Base-by-base conservation (phyloP, 2,888 invertebrate genomes). In the Cremastinae sp. region DNA sequence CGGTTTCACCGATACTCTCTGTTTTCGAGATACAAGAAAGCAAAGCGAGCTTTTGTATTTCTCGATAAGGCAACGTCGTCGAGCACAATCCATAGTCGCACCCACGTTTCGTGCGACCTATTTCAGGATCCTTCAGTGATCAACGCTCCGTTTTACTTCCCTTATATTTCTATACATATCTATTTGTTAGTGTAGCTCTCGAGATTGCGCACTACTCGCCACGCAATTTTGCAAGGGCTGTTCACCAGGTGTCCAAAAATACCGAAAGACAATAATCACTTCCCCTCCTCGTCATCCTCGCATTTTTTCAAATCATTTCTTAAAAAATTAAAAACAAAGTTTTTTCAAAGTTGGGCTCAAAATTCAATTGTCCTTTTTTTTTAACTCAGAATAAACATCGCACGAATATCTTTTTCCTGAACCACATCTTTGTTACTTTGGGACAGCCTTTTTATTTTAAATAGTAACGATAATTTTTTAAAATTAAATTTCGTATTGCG, bases 41-140 rank as follows among this genome's bases (percentile, higher is more conserved):
- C 16, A 38, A 20, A 20, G 20, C 20, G 16, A 9, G 12, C 47
- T 45, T 59, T 61, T 61, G 16, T 28, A 8, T 8, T 28, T 20
- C 41, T 12, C 34, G 51, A 51, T 51, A 59, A 59, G 18, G n/a
- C n/a, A 5, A 62, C 68, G 16, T 38, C 58, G 43, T 64, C 22
- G 14, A 22, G 14, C 14, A 20, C 16, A 56, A 75, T 34, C 49
- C 56, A 75, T 51, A 61, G 62, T 56, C 49, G 62, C 68, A 16
- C 66, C 68, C 72, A 72, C 68, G 68, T 36, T 36, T 72, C 47
- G 45, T 36, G 34, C 62, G 75, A 72, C 72, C 75, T 75, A 75
- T 75, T 75, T 75, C 68, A 62, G 75, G 68, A 72, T 58, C 18
- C 69, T 22, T 1, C 20, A 36, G 43, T 43, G 41, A 34, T 61